A percentile compares a stretch with the other conserved stretches of the same genome.
Evolutionary conservation across 2,888 invertebrate species (phyloP).

Genomic region (Nesidiocoris tenuis): DNA sequence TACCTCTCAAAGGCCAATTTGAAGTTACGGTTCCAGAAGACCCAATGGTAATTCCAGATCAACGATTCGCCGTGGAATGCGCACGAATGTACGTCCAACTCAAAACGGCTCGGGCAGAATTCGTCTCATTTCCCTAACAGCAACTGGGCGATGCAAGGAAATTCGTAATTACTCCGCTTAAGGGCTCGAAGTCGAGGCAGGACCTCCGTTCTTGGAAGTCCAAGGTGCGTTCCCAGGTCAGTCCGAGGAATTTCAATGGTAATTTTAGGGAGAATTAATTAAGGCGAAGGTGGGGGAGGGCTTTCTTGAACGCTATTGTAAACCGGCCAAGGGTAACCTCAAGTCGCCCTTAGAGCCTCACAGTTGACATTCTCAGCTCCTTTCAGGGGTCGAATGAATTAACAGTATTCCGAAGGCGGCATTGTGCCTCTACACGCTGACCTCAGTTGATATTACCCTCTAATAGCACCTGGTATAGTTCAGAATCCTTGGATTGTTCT

Average conservation of each 20-base stretch:
- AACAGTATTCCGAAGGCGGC: not conserved
- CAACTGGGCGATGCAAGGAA: not conserved
- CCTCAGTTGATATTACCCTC: not conserved
- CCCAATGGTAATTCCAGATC: too few relatives aligned
- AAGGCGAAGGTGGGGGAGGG: not conserved
- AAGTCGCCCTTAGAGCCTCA: not conserved
- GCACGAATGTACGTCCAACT: not conserved
- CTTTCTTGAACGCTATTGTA: too few relatives aligned
- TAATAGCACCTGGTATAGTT: not conserved
- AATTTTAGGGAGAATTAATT: not conserved
- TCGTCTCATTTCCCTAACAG: not conserved
- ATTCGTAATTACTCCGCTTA: not conserved
- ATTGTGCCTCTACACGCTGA: not conserved
- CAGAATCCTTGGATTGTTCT: too few relatives aligned
- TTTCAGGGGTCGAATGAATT: not conserved
- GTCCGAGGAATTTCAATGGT: not conserved
- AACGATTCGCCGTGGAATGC: too few relatives aligned
- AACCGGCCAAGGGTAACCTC: not conserved
- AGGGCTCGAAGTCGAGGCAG: not conserved
- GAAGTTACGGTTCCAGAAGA: too few relatives aligned
- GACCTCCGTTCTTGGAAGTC: not conserved
- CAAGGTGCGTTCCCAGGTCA: not conserved
- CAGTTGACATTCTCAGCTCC: not conserved
- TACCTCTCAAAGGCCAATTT: too few relatives aligned
- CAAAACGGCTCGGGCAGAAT: constrained; percentile 3